These are phyloP conservation scores for Gnathonemus echidnorhynchus DNA, from an alignment of 2,113 vertebrate species.

Conservation along the genomic window DNA sequence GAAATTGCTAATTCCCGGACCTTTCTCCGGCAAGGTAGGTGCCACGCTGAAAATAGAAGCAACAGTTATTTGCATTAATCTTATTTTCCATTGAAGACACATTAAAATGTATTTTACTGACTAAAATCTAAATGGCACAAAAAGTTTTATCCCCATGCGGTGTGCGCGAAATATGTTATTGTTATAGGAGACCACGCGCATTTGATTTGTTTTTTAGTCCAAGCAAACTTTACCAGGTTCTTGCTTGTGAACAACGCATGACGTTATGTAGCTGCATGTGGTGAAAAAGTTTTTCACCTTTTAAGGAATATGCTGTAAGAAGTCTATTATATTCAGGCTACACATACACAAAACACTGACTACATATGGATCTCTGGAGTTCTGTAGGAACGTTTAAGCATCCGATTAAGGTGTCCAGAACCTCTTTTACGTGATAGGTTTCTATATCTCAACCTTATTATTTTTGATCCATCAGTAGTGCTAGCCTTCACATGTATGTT, in stretches of 20 bases:
- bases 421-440: neutral
- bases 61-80: neutral
- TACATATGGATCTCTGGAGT: neutral
- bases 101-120: neutral
- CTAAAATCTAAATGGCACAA: neutral
- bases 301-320: neutral
- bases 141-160: neutral
- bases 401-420: neutral
- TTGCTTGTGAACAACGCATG: neutral
- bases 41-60: too few relatives aligned
- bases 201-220: neutral
- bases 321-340: neutral
- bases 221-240: neutral
- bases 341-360: neutral
- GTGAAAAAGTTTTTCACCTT: neutral
- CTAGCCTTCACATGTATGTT: neutral
- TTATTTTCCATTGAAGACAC: neutral
- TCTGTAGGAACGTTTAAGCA: neutral
- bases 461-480: neutral
- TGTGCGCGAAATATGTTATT: neutral
- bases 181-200: neutral
- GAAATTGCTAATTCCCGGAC: constrained; percentile 84
- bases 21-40: constrained; percentile 81
- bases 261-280: neutral
- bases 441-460: neutral